Evolutionary conservation across 2,113 vertebrate genomes (phyloP).

Genomic region (Himantopus leucocephalus): DNA sequence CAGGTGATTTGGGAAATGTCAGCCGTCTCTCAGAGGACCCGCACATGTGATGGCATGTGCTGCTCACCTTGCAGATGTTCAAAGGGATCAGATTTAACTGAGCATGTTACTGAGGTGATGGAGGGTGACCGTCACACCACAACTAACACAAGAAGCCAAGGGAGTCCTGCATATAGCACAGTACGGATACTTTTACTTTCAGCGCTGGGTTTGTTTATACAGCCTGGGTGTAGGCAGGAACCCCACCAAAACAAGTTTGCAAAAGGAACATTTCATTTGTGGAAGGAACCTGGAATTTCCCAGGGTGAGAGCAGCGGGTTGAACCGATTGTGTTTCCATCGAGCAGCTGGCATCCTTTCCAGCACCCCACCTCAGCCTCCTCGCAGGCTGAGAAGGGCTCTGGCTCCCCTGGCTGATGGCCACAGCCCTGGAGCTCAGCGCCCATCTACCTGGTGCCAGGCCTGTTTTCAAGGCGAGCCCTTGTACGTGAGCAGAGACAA

Average conservation of each 20-base stretch:
- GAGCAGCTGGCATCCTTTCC: not conserved
- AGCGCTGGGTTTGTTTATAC: not conserved
- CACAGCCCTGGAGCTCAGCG: not conserved
- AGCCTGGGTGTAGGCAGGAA: not conserved
- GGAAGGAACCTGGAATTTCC: constrained; percentile 41
- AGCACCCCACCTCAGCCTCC: not conserved
- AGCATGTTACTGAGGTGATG: not conserved
- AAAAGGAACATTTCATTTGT: not conserved
- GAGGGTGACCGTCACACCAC: not conserved
- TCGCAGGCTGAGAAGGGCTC: not conserved
- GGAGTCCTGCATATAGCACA: not conserved
- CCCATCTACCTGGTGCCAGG: not conserved
- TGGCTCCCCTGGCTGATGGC: not conserved
- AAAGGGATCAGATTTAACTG: not conserved
- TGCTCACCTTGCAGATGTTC: not conserved
- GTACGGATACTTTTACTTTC: not conserved
- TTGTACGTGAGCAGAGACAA: not conserved
- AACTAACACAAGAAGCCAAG: not conserved
- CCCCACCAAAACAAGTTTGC: constrained; percentile 38
- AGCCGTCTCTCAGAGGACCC: not conserved
- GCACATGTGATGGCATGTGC: not conserved
- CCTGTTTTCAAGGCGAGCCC: not conserved
- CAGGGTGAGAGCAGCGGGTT: not conserved
- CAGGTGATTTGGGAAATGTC: not conserved
- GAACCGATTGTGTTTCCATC: not conserved